Evolutionary conservation across 2,888 invertebrate genomes (phyloP).

Genomic region (Taphrorychus bicolor): DNA sequence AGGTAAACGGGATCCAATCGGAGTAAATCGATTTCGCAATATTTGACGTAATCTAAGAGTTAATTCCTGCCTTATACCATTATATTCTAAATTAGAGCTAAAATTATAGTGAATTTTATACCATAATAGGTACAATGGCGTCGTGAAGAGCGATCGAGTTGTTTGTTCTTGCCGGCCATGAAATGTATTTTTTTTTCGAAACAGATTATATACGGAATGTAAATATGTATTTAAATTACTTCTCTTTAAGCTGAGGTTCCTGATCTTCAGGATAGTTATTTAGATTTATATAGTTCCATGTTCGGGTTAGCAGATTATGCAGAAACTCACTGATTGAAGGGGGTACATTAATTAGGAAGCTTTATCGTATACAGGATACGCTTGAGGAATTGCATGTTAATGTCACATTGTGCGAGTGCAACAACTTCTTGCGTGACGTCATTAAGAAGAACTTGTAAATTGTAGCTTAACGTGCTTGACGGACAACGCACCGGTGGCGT

Average conservation of each 20-base stretch:
- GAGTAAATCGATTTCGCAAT: background rate
- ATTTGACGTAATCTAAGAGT: background rate
- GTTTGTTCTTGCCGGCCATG: background rate
- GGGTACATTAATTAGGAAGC: background rate
- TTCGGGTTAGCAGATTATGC: too few species aligned
- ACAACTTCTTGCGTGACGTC: background rate
- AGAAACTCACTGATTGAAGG: too few species aligned
- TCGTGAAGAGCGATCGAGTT: background rate
- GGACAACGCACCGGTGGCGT: conserved; percentile 11
- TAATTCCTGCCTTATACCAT: background rate
- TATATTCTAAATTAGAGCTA: background rate
- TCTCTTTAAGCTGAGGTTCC: background rate
- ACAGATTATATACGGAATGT: background rate
- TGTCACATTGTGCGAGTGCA: conserved; percentile 5
- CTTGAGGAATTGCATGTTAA: background rate
- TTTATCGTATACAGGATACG: background rate
- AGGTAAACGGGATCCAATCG: too few species aligned
- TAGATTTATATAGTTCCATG: too few species aligned
- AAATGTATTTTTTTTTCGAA: background rate
- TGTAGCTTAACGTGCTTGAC: conserved; percentile 17
- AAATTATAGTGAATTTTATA: background rate
- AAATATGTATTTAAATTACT: background rate
- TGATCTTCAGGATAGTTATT: too few species aligned
- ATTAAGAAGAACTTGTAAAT: conserved; percentile 13
- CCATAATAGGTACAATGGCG: background rate